A percentile compares a stretch with the other conserved stretches of the same genome.
Conservation (phyloP, 2,888 invertebrate species). For the Archaeoteleia sp. region DNA sequence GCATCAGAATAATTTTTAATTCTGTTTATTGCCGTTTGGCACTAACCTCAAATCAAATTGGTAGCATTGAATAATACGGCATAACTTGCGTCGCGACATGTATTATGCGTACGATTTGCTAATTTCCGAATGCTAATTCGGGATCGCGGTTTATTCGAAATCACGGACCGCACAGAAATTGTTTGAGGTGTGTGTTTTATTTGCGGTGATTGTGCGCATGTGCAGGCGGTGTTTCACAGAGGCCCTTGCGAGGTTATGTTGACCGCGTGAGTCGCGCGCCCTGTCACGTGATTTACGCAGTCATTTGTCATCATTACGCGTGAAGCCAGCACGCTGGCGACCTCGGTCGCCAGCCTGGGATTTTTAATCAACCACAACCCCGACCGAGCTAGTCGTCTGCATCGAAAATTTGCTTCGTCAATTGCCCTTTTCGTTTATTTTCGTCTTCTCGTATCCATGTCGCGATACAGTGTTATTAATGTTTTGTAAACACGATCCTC, state of each 20-base stretch:
- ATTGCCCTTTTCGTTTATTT: constrained; percentile 36
- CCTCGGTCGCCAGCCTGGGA: constrained; percentile 48
- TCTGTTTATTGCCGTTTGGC: too few species aligned
- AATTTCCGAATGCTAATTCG: constrained; percentile 31
- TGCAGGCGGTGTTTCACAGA: constrained; percentile 9
- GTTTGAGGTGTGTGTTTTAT: constrained; percentile 20
- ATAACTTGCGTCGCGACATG: constrained; percentile 1
- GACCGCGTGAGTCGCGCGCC: constrained; percentile 57
- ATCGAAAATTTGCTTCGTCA: constrained; percentile 22
- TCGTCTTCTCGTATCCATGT: constrained; percentile 5
- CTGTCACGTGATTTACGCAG: constrained; percentile 64
- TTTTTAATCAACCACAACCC: constrained; percentile 61
- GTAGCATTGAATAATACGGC: constrained; percentile 10
- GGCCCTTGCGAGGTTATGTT: constrained; percentile 24
- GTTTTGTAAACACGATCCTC: neutral
- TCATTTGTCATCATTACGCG: constrained; percentile 69
- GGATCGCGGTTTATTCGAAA: constrained; percentile 31
- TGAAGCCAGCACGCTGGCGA: constrained; percentile 50
- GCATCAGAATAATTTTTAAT: too few species aligned
- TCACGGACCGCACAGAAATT: constrained; percentile 45
- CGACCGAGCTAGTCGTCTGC: constrained; percentile 8
- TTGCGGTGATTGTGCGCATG: constrained; percentile 20
- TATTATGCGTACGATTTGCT: neutral
- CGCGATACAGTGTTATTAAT: constrained; percentile 2
- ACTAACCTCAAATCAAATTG: constrained; percentile 11